These are phyloP conservation scores for Notoglanidium macrostoma DNA, from an alignment of 2,797 vertebrate genomes.

Conservation along the genomic window DNA sequence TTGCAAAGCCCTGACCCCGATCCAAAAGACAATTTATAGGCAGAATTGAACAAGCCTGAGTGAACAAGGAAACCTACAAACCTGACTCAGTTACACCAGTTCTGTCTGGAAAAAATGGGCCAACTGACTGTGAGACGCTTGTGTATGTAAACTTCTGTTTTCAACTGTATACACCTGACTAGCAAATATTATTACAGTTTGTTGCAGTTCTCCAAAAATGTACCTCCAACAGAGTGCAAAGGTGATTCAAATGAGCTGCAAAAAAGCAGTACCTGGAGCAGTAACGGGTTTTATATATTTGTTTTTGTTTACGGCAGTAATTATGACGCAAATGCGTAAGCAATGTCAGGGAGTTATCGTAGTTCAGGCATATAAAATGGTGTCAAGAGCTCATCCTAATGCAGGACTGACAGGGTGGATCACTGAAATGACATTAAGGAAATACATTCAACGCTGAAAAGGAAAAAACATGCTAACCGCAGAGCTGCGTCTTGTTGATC, in stretches of 20 bases:
- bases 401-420: background rate
- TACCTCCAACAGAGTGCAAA: too few species aligned
- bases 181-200: background rate
- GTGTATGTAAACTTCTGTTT: too few species aligned
- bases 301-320: background rate
- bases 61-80: too few species aligned
- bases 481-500: background rate
- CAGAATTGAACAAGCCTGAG: too few species aligned
- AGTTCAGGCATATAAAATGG: background rate
- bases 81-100: too few species aligned
- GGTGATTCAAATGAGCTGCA: background rate
- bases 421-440: background rate
- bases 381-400: background rate
- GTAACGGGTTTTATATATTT: too few species aligned
- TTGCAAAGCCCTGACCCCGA: too few species aligned
- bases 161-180: too few species aligned
- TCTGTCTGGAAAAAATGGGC: too few species aligned
- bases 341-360: background rate
- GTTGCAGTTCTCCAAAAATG: too few species aligned
- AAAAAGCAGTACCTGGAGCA: background rate
- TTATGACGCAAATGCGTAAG: background rate
- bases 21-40: too few species aligned
- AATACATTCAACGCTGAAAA: background rate
- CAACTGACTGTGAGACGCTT: too few species aligned
- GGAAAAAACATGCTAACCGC: background rate